Percentiles rank a stretch among this genome's conserved stretches.
Evolutionary conservation across 2,113 vertebrate species (phyloP).

Genomic region (Toxostoma redivivum): DNA sequence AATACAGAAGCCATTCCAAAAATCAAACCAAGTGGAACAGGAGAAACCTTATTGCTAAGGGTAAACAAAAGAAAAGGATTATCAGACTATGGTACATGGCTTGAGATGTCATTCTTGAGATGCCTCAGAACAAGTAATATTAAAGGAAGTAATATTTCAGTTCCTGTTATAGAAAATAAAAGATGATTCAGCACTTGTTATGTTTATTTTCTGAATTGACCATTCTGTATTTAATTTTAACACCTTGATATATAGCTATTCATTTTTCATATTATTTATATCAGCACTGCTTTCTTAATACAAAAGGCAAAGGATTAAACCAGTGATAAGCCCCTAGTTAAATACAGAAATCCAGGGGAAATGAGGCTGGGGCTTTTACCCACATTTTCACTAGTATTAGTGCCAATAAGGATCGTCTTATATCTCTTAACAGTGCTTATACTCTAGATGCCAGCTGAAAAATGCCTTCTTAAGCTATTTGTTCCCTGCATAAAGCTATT

Average conservation of each 20-base stretch:
- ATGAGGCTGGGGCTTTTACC: rapidly evolving
- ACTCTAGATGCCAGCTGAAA: background rate
- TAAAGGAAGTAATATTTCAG: background rate
- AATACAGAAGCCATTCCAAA: background rate
- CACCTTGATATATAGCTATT: background rate
- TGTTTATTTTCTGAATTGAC: background rate
- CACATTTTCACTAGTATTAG: background rate
- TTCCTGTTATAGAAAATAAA: background rate
- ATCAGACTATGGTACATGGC: background rate
- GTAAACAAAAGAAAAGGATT: background rate
- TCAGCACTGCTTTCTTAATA: background rate
- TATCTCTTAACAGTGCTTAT: background rate
- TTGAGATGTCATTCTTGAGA: background rate
- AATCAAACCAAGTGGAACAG: background rate
- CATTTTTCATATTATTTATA: background rate
- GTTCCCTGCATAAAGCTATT: background rate
- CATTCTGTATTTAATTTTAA: background rate
- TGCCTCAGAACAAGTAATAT: background rate
- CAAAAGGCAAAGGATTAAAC: background rate
- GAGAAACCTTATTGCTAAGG: background rate
- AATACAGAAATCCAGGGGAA: background rate
- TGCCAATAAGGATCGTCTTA: background rate
- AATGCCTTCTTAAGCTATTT: background rate
- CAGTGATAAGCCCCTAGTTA: background rate
- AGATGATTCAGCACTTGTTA: background rate